phyloP scores from a whole-genome alignment of 2,888 invertebrate species.

The Idaea aversata region DNA sequence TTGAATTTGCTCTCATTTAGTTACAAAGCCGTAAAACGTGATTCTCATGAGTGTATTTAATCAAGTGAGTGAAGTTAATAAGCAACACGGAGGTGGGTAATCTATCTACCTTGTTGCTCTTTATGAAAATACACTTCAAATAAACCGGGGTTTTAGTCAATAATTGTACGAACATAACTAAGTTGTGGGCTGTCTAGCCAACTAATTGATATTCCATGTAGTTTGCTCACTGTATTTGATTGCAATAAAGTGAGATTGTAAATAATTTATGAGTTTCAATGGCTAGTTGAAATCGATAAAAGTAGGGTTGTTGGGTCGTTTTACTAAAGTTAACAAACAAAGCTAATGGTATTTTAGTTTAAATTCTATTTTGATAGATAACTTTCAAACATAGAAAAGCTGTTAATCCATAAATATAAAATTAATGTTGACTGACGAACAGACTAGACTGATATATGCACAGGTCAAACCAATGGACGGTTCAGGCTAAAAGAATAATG shows the following conservation, averaged over 20 bases:
- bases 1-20: constrained; percentile 2
- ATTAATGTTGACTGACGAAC: no score
- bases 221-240: constrained; percentile 23
- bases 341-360: no score
- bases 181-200: constrained; percentile 28
- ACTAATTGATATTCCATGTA: constrained; percentile 39
- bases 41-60: constrained; percentile 37
- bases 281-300: background rate
- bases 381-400: no score
- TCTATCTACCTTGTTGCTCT: constrained; percentile 39
- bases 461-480: no score
- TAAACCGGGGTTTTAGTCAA: constrained; percentile 10
- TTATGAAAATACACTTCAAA: constrained; percentile 3
- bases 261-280: constrained; percentile 11
- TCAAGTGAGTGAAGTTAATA: constrained; percentile 51
- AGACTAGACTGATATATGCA: no score
- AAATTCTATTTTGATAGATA: no score
- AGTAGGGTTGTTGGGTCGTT: background rate
- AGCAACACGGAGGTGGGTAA: constrained; percentile 48
- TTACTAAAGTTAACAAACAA: no score
- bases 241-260: constrained; percentile 11
- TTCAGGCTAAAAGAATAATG: no score
- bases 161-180: constrained; percentile 14
- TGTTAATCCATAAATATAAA: no score
- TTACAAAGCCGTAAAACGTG: constrained; percentile 7